Evolutionary conservation across 1,140 invertebrate species (phyloP).

Genomic region (Drosophila rufa): DNA sequence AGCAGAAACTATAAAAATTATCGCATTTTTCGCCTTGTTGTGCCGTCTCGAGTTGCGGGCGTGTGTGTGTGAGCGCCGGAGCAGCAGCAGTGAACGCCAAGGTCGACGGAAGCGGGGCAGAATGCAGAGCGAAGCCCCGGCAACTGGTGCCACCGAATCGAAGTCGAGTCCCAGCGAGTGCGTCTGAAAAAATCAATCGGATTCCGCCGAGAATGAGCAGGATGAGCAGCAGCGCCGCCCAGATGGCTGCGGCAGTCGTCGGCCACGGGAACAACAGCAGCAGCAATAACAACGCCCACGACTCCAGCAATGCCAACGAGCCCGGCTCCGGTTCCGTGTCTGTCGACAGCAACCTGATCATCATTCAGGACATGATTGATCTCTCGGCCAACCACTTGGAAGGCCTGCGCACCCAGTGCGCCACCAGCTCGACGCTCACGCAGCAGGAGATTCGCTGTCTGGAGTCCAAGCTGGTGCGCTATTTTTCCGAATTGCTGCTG

Average conservation of each 20-base stretch:
- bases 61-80: conserved; percentile 21
- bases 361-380: conserved; percentile 97
- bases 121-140: conserved; percentile 53
- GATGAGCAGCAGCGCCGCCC: conserved; percentile 68
- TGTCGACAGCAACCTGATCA: conserved; percentile 84
- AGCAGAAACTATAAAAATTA: conserved; percentile 61
- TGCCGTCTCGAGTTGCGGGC: conserved; percentile 21
- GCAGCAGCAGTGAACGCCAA: conserved; percentile 8
- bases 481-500: conserved; percentile 95
- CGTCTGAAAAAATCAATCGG: conserved; percentile 78
- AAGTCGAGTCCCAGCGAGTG: conserved; percentile 31
- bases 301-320: conserved; percentile 33
- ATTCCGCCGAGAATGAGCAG: conserved; percentile 55
- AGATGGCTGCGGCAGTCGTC: conserved; percentile 45
- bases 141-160: conserved; percentile 40
- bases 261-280: conserved; percentile 33
- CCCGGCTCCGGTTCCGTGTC: conserved; percentile 16
- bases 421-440: conserved; percentile 95
- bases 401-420: conserved; percentile 95
- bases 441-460: conserved; percentile 97
- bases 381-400: conserved; percentile 96
- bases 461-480: conserved; percentile 97
- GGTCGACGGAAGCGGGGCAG: conserved; percentile 28
- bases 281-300: conserved; percentile 50
- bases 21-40: conserved; percentile 49